A percentile compares a stretch with the other conserved stretches of the same genome.
phyloP scores from a whole-genome alignment of 2,113 vertebrate species.

The Lagopus leucura region DNA sequence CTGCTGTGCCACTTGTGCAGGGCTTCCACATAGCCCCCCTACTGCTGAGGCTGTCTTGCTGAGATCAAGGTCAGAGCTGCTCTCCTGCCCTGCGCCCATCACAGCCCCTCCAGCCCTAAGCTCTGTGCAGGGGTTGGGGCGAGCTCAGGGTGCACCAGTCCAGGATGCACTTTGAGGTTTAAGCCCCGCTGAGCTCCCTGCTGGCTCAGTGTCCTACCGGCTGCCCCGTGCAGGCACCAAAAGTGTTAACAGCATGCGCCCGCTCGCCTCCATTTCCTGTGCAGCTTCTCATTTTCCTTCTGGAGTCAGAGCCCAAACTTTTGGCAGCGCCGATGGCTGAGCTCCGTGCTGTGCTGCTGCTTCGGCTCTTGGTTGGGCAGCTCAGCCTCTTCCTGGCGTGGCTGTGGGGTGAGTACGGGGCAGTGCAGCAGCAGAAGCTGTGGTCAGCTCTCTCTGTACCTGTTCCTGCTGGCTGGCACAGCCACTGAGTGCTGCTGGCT shows the following conservation, averaged over 20 bases:
- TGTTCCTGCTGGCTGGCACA: background rate
- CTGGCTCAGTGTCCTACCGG: background rate
- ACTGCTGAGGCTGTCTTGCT: background rate
- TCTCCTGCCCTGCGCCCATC: background rate
- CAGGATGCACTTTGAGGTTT: background rate
- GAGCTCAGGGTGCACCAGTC: rapidly evolving
- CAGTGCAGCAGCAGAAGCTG: background rate
- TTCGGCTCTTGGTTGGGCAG: background rate
- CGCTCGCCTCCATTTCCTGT: conserved; percentile 1
- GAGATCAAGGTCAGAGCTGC: rapidly evolving
- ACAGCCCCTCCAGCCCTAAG: background rate
- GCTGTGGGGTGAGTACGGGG: background rate
- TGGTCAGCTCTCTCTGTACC: background rate
- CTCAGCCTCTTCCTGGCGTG: background rate
- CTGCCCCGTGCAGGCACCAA: background rate
- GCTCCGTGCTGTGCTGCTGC: background rate
- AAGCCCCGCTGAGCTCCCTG: background rate
- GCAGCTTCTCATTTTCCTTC: conserved; percentile 22
- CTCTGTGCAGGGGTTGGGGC: background rate
- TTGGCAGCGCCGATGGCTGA: background rate
- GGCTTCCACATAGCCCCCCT: rapidly evolving
- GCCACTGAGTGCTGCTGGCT: background rate
- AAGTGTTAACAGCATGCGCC: background rate
- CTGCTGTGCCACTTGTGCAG: background rate
- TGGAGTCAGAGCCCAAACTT: too few relatives aligned